Conservation (phyloP, 2,113 vertebrate genomes). For the Eublepharis macularius region DNA sequence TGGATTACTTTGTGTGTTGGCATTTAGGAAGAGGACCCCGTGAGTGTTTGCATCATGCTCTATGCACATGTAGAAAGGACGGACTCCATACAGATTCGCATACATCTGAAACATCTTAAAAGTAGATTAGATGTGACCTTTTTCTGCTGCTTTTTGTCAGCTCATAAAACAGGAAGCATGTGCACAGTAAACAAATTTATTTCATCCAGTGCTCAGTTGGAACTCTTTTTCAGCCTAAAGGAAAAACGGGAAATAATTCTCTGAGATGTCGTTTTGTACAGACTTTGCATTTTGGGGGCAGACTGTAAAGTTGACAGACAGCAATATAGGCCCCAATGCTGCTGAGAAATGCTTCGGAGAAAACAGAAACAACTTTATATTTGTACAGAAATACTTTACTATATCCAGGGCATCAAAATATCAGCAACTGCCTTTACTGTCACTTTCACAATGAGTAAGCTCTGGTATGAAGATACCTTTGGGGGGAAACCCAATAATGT, state of each 20-base stretch:
- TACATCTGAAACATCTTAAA: conserved; percentile 46
- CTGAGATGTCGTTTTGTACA: background rate
- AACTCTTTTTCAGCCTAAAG: conserved; percentile 3
- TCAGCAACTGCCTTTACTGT: background rate
- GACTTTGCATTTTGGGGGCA: conserved; percentile 5
- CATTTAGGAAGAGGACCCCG: conserved; percentile 63
- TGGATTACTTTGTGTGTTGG: conserved; percentile 63
- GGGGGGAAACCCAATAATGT: too few relatives aligned
- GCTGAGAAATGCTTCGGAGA: background rate
- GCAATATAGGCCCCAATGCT: background rate
- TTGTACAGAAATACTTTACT: conserved; percentile 20
- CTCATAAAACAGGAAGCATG: conserved; percentile 9
- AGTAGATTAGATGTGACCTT: background rate
- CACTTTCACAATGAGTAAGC: background rate
- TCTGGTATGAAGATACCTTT: background rate
- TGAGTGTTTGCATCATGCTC: conserved; percentile 56
- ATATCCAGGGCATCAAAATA: background rate
- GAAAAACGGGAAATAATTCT: background rate
- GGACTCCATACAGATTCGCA: conserved; percentile 63
- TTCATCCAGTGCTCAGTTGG: background rate
- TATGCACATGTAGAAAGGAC: conserved; percentile 59
- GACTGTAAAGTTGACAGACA: background rate
- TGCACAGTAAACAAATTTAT: conserved; percentile 4
- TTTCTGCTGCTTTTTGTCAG: conserved; percentile 14
- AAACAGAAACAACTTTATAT: background rate